Evolutionary conservation across 2,113 vertebrate genomes (phyloP).

Genomic region (Plecotus auritus): DNA sequence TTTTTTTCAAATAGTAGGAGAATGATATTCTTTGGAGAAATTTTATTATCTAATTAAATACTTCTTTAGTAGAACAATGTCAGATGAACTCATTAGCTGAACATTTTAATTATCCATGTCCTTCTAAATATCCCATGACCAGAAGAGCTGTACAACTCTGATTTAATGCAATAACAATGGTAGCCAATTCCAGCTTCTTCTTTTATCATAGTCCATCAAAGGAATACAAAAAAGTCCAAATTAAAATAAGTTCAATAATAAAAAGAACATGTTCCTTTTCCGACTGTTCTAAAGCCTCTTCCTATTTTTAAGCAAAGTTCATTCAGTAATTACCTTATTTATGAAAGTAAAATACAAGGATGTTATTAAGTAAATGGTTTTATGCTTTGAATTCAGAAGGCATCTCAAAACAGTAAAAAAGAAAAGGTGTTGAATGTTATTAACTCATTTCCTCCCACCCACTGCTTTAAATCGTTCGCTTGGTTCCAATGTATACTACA

Average conservation of each 20-base stretch:
- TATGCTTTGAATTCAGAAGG: slow-evolving; percentile 36
- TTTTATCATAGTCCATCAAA: slow-evolving; percentile 61
- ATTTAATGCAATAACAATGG: slow-evolving; percentile 29
- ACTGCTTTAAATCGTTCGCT: slow-evolving; percentile 60
- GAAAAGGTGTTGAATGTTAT: slow-evolving; percentile 18
- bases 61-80: slow-evolving; percentile 14
- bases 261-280: not conserved
- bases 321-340: slow-evolving; percentile 58
- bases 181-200: not conserved
- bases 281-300: slow-evolving; percentile 26
- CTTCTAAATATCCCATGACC: slow-evolving; percentile 27
- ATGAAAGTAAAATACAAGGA: slow-evolving; percentile 53
- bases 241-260: slow-evolving; percentile 58
- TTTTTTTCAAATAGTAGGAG: slow-evolving; percentile 42
- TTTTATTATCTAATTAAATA: slow-evolving; percentile 30
- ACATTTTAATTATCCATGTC: slow-evolving; percentile 34
- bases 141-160: slow-evolving; percentile 10
- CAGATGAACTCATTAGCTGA: slow-evolving; percentile 29
- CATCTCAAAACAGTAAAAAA: slow-evolving; percentile 40
- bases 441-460: slow-evolving; percentile 52
- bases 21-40: slow-evolving; percentile 45
- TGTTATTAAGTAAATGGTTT: slow-evolving; percentile 51
- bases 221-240: slow-evolving; percentile 46
- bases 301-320: slow-evolving; percentile 65
- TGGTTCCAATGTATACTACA: slow-evolving; percentile 54